Evolutionary conservation across 2,888 invertebrate species (phyloP), one percentile per base, ranked within the genome.

Genomic region (Luperina nickerlii): DNA sequence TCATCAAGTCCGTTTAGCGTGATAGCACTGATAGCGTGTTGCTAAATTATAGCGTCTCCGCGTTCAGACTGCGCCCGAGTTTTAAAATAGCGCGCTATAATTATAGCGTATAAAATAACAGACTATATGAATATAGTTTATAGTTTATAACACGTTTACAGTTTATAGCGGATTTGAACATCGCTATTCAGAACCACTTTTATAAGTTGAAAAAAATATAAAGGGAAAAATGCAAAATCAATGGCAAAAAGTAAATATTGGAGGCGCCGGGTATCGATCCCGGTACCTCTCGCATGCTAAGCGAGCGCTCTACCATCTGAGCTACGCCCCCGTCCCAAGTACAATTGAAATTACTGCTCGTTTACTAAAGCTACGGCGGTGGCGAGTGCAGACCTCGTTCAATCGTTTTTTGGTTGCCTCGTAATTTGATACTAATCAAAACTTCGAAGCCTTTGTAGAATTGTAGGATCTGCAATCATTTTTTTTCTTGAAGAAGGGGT

Each of bases 231-330:
- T 38, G 32, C 18, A 38, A 38, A 18, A 57, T 27, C 0, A 24
- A 24, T 13, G 1, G 0, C 66, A 66, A 82, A 85, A 85, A 13
- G n/a, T 6, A 6, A 20, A 13, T 0, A 0, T 81, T 86, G 86
- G 87, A 84, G 85, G 88, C 84, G 81, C 97, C 96, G 96, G 97
- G 97, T 96, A 97, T 96, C 97, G 97, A 97, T 96, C 96, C 97
- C 96, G 96, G 97, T 97, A 97, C 97, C 96, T 97, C 97, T 96
- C 96, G 94, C 97, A 97, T 97, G 96, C 97, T 97, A 97, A 97
- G 97, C 96, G 97, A 97, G 97, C 97, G 96, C 97, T 97, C 97
- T 97, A 97, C 97, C 97, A 97, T 97, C 96, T 97, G 97, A 97
- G 97, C 97, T 96, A 96, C 96, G 96, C 96, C 96, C 96, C 95